These are phyloP conservation scores for Panagrolaimus sp. DNA, from an alignment of 1,140 invertebrate species.

Conservation along the genomic window DNA sequence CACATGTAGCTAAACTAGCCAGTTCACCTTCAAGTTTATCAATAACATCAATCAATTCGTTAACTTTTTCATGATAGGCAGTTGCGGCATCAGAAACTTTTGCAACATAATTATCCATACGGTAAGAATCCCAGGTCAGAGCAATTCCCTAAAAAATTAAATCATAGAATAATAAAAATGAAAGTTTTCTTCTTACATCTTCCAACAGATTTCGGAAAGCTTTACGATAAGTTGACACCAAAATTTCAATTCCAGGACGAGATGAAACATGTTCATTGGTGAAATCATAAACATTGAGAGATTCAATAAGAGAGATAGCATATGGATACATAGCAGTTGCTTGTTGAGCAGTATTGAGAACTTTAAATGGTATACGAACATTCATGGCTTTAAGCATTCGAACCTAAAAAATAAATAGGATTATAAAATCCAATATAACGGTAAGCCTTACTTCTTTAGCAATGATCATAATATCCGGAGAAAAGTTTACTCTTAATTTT, in stretches of 20 bases:
- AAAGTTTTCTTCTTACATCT: conserved; percentile 65
- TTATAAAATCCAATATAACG: neutral
- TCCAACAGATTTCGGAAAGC: conserved; percentile 81
- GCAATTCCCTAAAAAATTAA: conserved; percentile 70
- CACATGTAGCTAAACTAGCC: conserved; percentile 84
- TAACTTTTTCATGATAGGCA: conserved; percentile 67
- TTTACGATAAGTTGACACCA: conserved; percentile 84
- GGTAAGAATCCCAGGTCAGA: conserved; percentile 96
- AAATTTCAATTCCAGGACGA: conserved; percentile 78
- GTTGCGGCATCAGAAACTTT: conserved; percentile 79
- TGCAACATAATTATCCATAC: conserved; percentile 92
- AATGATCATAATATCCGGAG: conserved; percentile 93
- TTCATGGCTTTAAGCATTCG: conserved; percentile 84
- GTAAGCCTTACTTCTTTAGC: conserved; percentile 77
- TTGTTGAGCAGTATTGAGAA: conserved; percentile 97
- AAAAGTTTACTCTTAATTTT: conserved; percentile 89
- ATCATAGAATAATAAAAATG: conserved; percentile 22
- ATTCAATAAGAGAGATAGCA: conserved; percentile 95
- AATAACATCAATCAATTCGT: conserved; percentile 78
- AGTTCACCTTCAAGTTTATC: conserved; percentile 71
- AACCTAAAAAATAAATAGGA: conserved; percentile 65
- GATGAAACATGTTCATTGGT: conserved; percentile 74
- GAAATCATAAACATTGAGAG: conserved; percentile 77
- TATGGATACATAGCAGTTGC: conserved; percentile 97
- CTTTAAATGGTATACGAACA: conserved; percentile 89